Evolutionary conservation across 1,140 invertebrate genomes (phyloP), one percentile per base, ranked within the genome.

Genomic region (Aphaenogaster rudis): DNA sequence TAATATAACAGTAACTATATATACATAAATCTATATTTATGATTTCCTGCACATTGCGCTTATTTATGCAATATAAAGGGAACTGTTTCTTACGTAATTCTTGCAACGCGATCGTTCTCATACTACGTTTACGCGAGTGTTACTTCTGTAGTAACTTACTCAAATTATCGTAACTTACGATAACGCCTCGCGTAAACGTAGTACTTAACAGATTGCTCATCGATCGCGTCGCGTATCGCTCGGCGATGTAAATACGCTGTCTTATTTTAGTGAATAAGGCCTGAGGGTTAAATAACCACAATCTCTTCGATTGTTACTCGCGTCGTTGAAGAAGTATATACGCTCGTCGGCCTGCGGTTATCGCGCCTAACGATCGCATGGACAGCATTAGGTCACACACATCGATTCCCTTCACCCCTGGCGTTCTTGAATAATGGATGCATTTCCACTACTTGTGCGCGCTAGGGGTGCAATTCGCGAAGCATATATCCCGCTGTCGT

Each of bases 381-480:
- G 66, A 45, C 69, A 81, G 76, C 88, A 61, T 91, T 88, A 78
- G 90, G 54, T 91, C 72, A 72, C 48, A 86, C 61, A 87, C 87
- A 91, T 91, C 87, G 90, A 91, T 91, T 76, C 63, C 59, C 76
- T 57, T 80, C 61, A 80, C 61, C 57, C 74, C 64, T 61, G 66
- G 17, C 2, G 39, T 76, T 59, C 45, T 21, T 91, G 86, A 91
- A 91, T 91, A 88, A 91, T 91, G 74, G 74, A 91, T 54, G 86
- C 64, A 86, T 71, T 80, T 64, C 57, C 28, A 77, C 69, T 78
- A 88, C 71, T 64, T 61, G 57, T 86, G 54, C 69, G 67, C 21
- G 63, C 45, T 67, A 76, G 80, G 42, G 57, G 57, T 69, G 39
- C 61, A 87, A 72, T 61, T 76, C 69, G 54, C 54, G 36, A 52